Base-by-base conservation (phyloP, 2,888 invertebrate genomes). In the Ganaspis brasiliensis region DNA sequence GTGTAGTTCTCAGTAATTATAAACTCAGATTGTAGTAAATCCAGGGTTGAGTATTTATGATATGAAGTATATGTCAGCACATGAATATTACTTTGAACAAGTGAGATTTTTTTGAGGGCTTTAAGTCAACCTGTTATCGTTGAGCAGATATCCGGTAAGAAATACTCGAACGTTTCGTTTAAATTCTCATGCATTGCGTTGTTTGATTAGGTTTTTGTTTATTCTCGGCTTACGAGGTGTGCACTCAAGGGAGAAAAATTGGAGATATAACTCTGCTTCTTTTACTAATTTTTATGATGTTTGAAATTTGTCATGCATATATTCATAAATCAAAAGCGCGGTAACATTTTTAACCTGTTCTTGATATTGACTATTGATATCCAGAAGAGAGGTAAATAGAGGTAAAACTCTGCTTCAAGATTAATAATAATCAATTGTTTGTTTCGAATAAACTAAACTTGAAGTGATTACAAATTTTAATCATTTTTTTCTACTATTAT, bases 11-110 rank as follows among this genome's bases (percentile, higher is more conserved):
- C 77, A 86, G 87, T 88, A 89, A 89, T 89, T 89, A 89, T 89
- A 89, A 89, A 89, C 89, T 89, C 86, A 87, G 88, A 87, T 87
- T 87, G 85, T 84, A 87, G 86, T 87, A 87, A 89, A 89, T 89
- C 79, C 83, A 82, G 81, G 81, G 78, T 78, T 76, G 85, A 85
- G 87, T 86, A 89, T 89, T 89, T 88, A 87, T 85, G 88, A 87
- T 87, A 88, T 85, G 86, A 79, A 80, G 74, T 67, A 74, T 73
- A 73, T 77, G 73, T 74, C 75, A 73, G 79, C 37, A 26, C 59
- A 24, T 45, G 67, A 74, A 26, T 78, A 74, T 77, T 74, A 73
- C 56, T 78, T 59, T 61, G 57, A 76, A 55, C 71, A n/a, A 77
- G 49, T 72, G 35, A 59, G 74, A 78, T n/a, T 78, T 78, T 78